Conservation (phyloP, 1,140 invertebrate genomes). For the Coptotermes formosanus region DNA sequence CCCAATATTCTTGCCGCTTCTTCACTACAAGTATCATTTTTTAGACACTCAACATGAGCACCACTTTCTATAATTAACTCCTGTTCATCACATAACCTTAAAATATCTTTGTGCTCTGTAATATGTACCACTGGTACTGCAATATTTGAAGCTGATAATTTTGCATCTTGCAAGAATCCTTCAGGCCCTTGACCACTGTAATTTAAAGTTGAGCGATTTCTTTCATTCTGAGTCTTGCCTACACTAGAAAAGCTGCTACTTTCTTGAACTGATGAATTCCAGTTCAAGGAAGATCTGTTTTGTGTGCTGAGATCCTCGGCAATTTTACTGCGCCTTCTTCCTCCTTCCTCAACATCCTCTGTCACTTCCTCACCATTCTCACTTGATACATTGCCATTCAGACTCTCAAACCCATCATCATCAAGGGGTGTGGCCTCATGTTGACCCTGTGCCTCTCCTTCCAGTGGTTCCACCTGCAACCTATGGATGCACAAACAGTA, state of each 20-base stretch:
- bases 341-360: slow-evolving; percentile 21
- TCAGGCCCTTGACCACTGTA: neutral
- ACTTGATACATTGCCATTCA: slow-evolving; percentile 79
- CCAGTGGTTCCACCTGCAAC: slow-evolving; percentile 17
- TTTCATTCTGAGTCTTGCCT: neutral
- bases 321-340: slow-evolving; percentile 28
- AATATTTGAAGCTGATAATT: no score
- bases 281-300: slow-evolving; percentile 8
- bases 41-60: no score
- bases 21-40: neutral
- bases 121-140: no score
- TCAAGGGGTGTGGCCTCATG: slow-evolving; percentile 50
- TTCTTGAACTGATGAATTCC: neutral
- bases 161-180: neutral
- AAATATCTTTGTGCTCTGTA: neutral
- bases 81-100: neutral
- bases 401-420: slow-evolving; percentile 82
- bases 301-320: neutral
- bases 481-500: neutral
- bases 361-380: slow-evolving; percentile 55
- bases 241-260: neutral
- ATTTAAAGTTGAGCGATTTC: neutral
- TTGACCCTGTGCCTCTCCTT: neutral
- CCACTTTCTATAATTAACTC: neutral
- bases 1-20: neutral